phyloP scores from a whole-genome alignment of 2,113 vertebrate species.

The Fregetta grallaria region DNA sequence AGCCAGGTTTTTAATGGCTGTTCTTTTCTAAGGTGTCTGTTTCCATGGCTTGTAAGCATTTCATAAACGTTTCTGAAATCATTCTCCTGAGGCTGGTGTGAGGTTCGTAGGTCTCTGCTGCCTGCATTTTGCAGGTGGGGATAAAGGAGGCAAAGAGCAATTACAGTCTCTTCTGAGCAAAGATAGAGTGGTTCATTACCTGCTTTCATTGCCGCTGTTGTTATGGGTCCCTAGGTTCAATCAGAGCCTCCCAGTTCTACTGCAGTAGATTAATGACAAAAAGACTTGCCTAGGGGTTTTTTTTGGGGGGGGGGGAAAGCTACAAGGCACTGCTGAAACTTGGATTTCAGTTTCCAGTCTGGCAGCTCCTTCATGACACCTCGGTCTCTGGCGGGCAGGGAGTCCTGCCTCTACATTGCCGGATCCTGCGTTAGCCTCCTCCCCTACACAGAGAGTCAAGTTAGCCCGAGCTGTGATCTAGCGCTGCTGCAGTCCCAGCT shows the following conservation, averaged over 20 bases:
- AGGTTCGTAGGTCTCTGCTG: not conserved
- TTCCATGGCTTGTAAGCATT: constrained; percentile 10
- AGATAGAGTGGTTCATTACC: constrained; percentile 55
- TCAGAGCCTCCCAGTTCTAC: constrained; percentile 26
- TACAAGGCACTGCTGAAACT: not conserved
- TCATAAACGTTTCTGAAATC: not conserved
- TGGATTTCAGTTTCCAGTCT: not conserved
- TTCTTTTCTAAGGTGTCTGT: constrained; percentile 4
- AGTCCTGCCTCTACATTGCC: not conserved
- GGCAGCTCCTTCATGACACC: not conserved
- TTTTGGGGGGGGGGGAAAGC: not conserved
- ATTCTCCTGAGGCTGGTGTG: not conserved
- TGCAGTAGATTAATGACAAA: constrained; percentile 40
- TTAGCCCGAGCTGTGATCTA: not conserved
- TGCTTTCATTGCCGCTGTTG: constrained; percentile 44
- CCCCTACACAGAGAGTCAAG: not conserved
- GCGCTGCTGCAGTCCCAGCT: not conserved
- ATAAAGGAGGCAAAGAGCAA: constrained; percentile 11
- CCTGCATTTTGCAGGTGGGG: not conserved
- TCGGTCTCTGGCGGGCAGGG: not conserved
- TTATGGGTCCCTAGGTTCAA: constrained; percentile 57
- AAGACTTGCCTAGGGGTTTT: not conserved
- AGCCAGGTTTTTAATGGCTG: not conserved
- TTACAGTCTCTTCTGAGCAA: constrained; percentile 47
- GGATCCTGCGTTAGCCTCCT: not conserved